Evolutionary conservation across 2,113 vertebrate genomes (phyloP), one percentile per base, ranked within the genome.

Genomic region (Grammomys surdaster): DNA sequence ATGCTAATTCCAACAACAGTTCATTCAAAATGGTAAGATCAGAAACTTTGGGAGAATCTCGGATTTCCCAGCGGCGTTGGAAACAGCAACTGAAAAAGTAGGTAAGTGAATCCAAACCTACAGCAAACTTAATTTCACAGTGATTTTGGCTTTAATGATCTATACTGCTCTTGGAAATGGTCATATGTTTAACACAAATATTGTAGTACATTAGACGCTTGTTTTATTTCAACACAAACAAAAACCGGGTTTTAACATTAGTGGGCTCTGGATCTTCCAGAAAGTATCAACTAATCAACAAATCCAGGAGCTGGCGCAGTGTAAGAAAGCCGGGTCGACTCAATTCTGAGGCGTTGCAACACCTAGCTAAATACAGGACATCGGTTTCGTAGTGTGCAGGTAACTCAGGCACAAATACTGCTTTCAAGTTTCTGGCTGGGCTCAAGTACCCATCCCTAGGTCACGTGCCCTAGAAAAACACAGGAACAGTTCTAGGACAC

Each of bases 381-480:
- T n/a, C 26, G 40, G 58, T 46, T 92, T 78, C 90, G 40, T 16
- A 85, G 51, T 67, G 28, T 26, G 90, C 95, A 94, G 80, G 63
- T 75, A 81, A 91, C 70, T 80, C 88, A 58, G 43, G 75, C 82
- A 84, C 91, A 78, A 75, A 95, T 63, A 54, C 73, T 84, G 56
- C 92, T 60, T 82, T 69, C 70, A 43, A 90, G 90, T 95, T 96
- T 28, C 81, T 56, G 88, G 94, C 67, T 81, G 60, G 60, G 72
- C 60, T 95, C 86, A 90, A 89, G 48, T 22, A 92, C 85, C 90
- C 91, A 93, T 24, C 91, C 94, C 94, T 84, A n/a, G 76, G 43
- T 36, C 96, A 69, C 60, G 72, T 87, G 96, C 90, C 94, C 96
- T 58, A 97, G 94, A 97, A 97, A 97, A 95, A 89, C 90, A 90